A percentile compares a stretch with the other conserved stretches of the same genome.
Evolutionary conservation across 92 coral and sea anemone genomes (phyloP).

Genomic region (Zoanthus sansibaricus): DNA sequence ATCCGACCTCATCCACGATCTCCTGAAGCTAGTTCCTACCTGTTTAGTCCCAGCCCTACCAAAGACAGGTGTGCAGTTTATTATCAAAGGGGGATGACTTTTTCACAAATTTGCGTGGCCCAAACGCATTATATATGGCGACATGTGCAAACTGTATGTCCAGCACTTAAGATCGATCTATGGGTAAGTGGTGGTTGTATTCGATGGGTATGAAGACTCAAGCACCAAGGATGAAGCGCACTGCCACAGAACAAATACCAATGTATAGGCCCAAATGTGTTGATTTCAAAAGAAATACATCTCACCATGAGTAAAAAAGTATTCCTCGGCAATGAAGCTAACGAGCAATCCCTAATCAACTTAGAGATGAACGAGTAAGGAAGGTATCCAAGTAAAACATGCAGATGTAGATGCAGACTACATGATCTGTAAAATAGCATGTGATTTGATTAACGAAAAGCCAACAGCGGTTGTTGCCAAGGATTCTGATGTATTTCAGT

Average conservation of each 20-base stretch:
- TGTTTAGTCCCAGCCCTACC: constrained; percentile 33
- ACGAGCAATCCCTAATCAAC: neutral
- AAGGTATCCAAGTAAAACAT: neutral
- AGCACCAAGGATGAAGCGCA: constrained; percentile 44
- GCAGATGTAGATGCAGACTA: constrained; percentile 2
- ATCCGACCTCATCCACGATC: constrained; percentile 1
- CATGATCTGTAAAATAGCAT: neutral
- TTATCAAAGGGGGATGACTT: constrained; percentile 28
- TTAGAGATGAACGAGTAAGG: neutral
- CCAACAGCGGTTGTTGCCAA: constrained; percentile 13
- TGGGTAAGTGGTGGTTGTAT: constrained; percentile 25
- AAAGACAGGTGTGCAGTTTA: constrained; percentile 17
- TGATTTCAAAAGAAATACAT: constrained; percentile 50
- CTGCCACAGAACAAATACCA: constrained; percentile 9
- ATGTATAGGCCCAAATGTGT: constrained; percentile 25
- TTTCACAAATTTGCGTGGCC: constrained; percentile 57
- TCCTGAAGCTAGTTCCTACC: constrained; percentile 33
- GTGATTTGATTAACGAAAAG: neutral
- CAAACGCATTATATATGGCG: constrained; percentile 36
- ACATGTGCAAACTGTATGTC: constrained; percentile 43
- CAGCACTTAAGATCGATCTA: constrained; percentile 35
- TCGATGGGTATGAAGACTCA: constrained; percentile 50
- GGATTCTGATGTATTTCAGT: constrained; percentile 23
- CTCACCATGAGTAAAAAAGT: constrained; percentile 45
- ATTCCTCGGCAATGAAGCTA: constrained; percentile 12